Conservation (phyloP, 2,888 invertebrate genomes). For the Anoplius nigerrimus region DNA sequence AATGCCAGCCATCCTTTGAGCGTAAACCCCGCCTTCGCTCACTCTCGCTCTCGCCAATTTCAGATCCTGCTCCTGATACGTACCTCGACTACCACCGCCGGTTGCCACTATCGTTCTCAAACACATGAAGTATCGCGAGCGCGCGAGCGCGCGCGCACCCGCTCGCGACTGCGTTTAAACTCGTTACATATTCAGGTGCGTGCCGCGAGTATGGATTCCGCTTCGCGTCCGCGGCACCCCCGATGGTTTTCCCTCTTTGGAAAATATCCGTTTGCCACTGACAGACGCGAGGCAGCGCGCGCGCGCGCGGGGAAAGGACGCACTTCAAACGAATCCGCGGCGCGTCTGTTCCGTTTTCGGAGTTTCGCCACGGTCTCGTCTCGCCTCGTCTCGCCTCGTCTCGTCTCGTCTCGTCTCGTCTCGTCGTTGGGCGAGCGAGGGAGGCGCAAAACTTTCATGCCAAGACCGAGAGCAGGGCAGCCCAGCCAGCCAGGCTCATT, state of each 20-base stretch:
- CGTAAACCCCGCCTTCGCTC: no score
- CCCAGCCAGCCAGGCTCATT: no score
- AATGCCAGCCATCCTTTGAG: no score
- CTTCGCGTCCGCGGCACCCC: background rate
- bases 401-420: background rate
- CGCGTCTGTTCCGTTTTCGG: slow-evolving; percentile 16
- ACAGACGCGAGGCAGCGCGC: background rate
- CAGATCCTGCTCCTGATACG: no score
- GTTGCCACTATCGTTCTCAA: no score
- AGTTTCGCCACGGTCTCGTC: slow-evolving; percentile 11
- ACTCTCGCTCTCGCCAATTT: no score
- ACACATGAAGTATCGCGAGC: no score
- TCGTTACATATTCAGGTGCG: slow-evolving; percentile 34
- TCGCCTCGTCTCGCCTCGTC: background rate
- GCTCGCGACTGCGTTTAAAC: slow-evolving; percentile 15
- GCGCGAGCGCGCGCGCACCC: no score
- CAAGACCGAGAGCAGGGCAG: no score
- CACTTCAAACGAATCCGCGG: slow-evolving; percentile 32
- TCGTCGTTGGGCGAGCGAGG: background rate
- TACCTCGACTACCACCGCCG: no score
- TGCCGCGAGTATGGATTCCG: background rate
- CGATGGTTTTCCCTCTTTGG: slow-evolving; percentile 9
- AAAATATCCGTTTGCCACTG: slow-evolving; percentile 13
- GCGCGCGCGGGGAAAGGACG: background rate
- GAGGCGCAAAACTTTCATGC: no score